phyloP scores from a whole-genome alignment of 2,888 invertebrate genomes.

The Papilio demoleus region DNA sequence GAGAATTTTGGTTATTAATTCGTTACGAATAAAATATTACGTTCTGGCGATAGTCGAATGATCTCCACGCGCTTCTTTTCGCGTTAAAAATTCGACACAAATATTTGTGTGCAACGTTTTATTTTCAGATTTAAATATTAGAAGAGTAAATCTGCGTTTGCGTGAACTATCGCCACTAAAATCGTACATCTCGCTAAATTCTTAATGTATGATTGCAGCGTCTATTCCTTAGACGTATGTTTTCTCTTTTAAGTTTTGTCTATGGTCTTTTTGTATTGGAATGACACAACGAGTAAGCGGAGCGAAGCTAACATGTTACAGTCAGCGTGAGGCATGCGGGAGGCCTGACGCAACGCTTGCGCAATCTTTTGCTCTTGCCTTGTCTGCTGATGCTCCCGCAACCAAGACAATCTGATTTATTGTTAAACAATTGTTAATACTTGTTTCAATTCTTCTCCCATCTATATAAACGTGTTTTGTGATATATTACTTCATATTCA shows the following conservation, averaged over 20 bases:
- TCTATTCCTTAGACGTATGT: neutral
- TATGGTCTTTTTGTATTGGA: neutral
- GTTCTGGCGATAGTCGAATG: neutral
- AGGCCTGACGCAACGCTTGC: conserved; percentile 57
- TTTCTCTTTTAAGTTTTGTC: conserved; percentile 6
- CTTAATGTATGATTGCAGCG: neutral
- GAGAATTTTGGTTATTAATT: neutral
- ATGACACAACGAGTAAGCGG: conserved; percentile 23
- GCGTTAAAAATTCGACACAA: neutral
- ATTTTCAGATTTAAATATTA: conserved; percentile 17
- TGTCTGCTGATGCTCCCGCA: neutral
- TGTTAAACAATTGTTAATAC: neutral
- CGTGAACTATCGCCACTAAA: neutral
- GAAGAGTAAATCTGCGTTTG: neutral
- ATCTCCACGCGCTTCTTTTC: neutral
- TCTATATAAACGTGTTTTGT: neutral
- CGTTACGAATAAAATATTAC: neutral
- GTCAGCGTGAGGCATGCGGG: conserved; percentile 37
- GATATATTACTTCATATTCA: too few species aligned
- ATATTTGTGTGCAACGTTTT: conserved; percentile 3
- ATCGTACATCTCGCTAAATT: neutral
- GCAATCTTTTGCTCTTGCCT: conserved; percentile 46
- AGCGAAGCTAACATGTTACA: conserved; percentile 34
- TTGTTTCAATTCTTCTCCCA: neutral
- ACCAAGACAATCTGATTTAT: neutral